Base-by-base conservation (phyloP, 2,797 vertebrate genomes). In the Austrolebias charrua region DNA sequence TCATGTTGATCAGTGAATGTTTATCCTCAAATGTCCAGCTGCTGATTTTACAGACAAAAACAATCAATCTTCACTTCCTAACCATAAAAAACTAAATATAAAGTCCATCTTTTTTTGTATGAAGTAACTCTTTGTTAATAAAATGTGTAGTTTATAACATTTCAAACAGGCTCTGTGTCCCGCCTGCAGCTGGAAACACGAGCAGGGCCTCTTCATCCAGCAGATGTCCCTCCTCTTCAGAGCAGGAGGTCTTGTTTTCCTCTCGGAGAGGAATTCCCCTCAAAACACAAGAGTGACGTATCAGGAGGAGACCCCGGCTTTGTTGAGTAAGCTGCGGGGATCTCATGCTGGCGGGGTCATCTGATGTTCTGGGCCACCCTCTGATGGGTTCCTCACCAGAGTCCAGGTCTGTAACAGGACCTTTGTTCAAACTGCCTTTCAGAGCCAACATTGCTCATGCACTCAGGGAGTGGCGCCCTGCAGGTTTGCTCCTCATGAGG, bases 251-350 rank as follows among this genome's bases (percentile, higher is more conserved):
- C 46, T 63, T 40, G 35, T 38, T 54, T 60, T 24, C 1, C 40
- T 40, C 31, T 55, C 42, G 2, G 60, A 52, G 79, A 90, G 92
- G 90, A 91, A 88, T 90, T 89, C 91, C 92, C 90, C 84, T 61
- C 55, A 57, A 86, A 83, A 78, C 71, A 78, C 73, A 15, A 1
- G 48, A 62, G 65, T 92, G 90, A 92, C 90, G 89, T 87, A 82
- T 0, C 8, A 33, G 38, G 18, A 19, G 88, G 87, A 81, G 90
- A 86, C 88, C 89, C 79, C 76, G 51, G 68, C 83, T 86, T 76
- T 47, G 71, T 82, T 70, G 82, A 88, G 62, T 82, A 80, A 81
- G 79, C 76, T 44, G 38, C 44, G 67, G 83, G 82, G 86, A 79
- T 71, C 69, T 71, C 66, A 76, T 18, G 31, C 10, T 19, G 66